Evolutionary conservation across 2,113 vertebrate species (phyloP), one percentile per base, ranked within the genome.

Genomic region (Thomomys bottae): DNA sequence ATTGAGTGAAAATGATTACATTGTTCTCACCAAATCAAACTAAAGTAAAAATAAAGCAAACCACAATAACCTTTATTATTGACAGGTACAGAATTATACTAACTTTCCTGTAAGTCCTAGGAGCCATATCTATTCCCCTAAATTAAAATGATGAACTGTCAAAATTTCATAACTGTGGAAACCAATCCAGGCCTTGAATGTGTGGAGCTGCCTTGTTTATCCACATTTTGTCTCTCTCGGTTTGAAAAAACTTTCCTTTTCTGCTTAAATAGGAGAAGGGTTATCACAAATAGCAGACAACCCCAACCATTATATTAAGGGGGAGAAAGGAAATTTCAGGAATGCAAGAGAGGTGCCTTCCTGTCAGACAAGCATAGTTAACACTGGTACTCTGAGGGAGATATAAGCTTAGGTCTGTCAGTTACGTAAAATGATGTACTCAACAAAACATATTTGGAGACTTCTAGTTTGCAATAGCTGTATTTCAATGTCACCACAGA

Each of bases 1-100:
- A 28, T 87, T 21, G n/a, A 87, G 15, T 28, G 73, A 68, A 94
- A 94, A 87, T 70, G 7, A 38, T 38, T 82, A 9, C 28, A 42
- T 36, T 24, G 8, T 66, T 81, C 26, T 63, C 38, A n/a, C 26
- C 84, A 75, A 61, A 75, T 5, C 12, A 2, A n/a, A 67, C 63
- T 66, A n/a, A 91, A 76, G 14, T 49, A 17, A 17, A 54, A 54
- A 54, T 15, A 54, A 17, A 54, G 18, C 49, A 54, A 61, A 61
- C 6, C 84, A 18, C 2, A 84, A 88, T 54, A 84, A 75, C 1
- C 54, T 83, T 17, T 9, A 83, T 79, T 32, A n/a, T 57, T n/a
- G 8, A 7, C n/a, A 68, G 3, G 0, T 26, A n/a, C 1, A 36
- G 6, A 78, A 24, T 80, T 14, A 75, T 26, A 34, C 45, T 81